phyloP scores from a whole-genome alignment of 2,888 invertebrate genomes.

The Poecilobothrus nobilitatus region DNA sequence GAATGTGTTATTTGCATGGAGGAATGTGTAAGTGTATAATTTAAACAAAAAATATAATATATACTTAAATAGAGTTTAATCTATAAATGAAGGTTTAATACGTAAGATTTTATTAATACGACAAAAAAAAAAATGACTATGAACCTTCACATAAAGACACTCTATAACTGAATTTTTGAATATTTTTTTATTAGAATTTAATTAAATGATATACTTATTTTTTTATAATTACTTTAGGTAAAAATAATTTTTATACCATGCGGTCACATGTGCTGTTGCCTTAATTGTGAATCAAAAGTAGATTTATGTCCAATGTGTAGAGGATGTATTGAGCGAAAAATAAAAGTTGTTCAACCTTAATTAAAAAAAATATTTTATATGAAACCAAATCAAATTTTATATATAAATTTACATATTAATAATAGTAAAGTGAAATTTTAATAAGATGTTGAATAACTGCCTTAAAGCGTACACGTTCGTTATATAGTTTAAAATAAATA shows the following conservation, averaged over 20 bases:
- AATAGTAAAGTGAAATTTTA: neutral
- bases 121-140: too few relatives aligned
- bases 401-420: neutral
- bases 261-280: slow-evolving; percentile 79
- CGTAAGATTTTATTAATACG: too few relatives aligned
- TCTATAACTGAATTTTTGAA: too few relatives aligned
- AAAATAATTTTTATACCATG: slow-evolving; percentile 77
- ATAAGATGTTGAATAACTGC: neutral
- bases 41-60: slow-evolving; percentile 43
- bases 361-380: neutral
- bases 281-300: slow-evolving; percentile 52
- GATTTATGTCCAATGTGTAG: slow-evolving; percentile 74
- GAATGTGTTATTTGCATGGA: slow-evolving; percentile 85
- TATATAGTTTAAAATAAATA: too few relatives aligned
- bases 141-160: too few relatives aligned
- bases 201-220: too few relatives aligned
- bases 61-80: too few relatives aligned
- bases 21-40: slow-evolving; percentile 47
- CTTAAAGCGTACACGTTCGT: neutral
- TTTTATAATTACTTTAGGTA: slow-evolving; percentile 45
- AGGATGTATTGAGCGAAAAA: slow-evolving; percentile 57
- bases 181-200: too few relatives aligned
- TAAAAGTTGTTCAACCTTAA: slow-evolving; percentile 54
- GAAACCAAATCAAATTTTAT: neutral
- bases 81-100: too few relatives aligned